Conservation (phyloP, 2,888 invertebrate species). For the Papilio protenor region DNA sequence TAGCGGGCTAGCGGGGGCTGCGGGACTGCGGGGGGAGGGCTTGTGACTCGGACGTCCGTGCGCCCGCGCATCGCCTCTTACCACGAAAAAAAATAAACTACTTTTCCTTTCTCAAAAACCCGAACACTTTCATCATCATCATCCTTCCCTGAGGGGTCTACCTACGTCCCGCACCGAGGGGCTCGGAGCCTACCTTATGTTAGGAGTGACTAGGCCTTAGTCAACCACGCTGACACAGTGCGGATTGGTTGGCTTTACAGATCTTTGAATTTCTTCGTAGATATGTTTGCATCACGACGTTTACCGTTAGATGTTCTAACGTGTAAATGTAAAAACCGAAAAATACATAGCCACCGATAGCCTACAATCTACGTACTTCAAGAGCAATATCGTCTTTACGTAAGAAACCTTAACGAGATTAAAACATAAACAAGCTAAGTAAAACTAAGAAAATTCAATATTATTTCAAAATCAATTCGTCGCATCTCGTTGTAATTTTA, state of each 20-base stretch:
- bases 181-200: too few species aligned
- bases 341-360: too few species aligned
- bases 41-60: conserved; percentile 55
- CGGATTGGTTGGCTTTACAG: too few species aligned
- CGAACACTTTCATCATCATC: conserved; percentile 82
- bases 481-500: background rate
- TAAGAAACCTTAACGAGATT: background rate
- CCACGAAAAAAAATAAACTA: conserved; percentile 72
- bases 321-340: too few species aligned
- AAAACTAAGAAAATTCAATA: background rate
- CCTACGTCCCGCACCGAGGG: too few species aligned
- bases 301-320: too few species aligned
- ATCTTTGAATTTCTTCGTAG: too few species aligned
- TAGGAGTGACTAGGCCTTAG: too few species aligned
- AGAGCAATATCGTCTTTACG: background rate
- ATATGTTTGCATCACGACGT: too few species aligned
- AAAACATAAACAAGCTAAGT: background rate
- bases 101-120: conserved; percentile 82
- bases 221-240: too few species aligned
- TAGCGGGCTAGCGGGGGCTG: conserved; percentile 42
- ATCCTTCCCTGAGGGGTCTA: too few species aligned
- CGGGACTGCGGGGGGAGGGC: conserved; percentile 41
- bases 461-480: background rate
- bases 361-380: too few species aligned
- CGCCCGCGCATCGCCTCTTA: conserved; percentile 72